Evolutionary conservation across 2,888 invertebrate species (phyloP), one percentile per base, ranked within the genome.

Genomic region (Ypsolopha sequella): DNA sequence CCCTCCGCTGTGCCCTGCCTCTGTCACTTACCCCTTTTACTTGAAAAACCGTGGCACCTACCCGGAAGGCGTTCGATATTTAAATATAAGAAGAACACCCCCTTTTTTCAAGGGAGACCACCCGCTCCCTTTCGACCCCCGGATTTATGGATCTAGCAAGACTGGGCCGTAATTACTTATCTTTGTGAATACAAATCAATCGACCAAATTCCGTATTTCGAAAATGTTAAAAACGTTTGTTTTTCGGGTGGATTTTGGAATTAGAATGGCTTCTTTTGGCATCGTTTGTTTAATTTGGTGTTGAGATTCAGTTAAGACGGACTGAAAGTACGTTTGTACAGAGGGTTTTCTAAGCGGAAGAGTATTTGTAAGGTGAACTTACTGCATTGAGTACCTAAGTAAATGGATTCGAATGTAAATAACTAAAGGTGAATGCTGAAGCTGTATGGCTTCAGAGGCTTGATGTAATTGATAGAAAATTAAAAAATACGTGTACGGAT

Each of bases 1-100:
- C 33, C 51, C 51, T 41, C 39, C 49, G 14, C 46, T 71, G 58
- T 73, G 69, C 79, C 64, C 80, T 81, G 84, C 68, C 80, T 79
- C 85, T 86, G 85, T 86, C 85, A 86, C 85, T 86, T 85, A 85
- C 85, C 85, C 85, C 85, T 85, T 84, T 82, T 77, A 82, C 80
- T 85, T 84, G 85, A 86, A 86, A 86, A 86, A 86, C 81, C 85
- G 85, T 85, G 80, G 85, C 82, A 86, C 84, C 85, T 86, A 85
- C 85, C 85, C 85, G 85, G 85, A 86, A 85, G 85, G 85, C 80
- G 85, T 81, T 75, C 84, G 84, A 86, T 86, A 86, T 86, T 86
- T 86, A 86, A 86, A 86, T 86, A 86, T 86, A 86, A 85, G 85
- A 85, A 85, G 84, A 82, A 80, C 79, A 72, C 84, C 85, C 41